Evolutionary conservation across 1,140 invertebrate species (phyloP), one percentile per base, ranked within the genome.

Genomic region (Sinonovacula constricta): DNA sequence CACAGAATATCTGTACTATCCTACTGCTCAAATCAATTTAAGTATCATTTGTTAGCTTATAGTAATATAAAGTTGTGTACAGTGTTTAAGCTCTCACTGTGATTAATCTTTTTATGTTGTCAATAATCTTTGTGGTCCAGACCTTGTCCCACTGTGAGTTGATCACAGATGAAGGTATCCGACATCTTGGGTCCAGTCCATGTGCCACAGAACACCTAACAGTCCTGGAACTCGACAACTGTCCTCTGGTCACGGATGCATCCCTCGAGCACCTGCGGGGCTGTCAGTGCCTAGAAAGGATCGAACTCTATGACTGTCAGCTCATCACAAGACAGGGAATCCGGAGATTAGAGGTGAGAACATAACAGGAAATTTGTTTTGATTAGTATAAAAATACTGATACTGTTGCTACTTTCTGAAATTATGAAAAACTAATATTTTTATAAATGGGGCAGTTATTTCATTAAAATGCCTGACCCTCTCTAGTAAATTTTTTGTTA

Each of bases 291-390:
- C 93, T 99, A 77, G 96, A 98, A 91, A 93, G 98, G 60, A 97
- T 99, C 86, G 98, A 99, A 91, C 93, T 99, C 54, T 99, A 99
- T 90, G 98, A 99, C 93, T 99, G 98, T 93, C 98, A 99, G 93
- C 94, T 98, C 72, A 99, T 99, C 83, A 98, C 97, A 15, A 94
- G 97, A 91, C 95, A 96, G 88, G 98, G 97, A 82, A 99, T 99
- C 91, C 94, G 97, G 87, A 95, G 97, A 93, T 94, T 99, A 80
- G 94, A 97, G 93, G 98, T 98, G 92, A 86, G 82, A n/a, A n/a
- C n/a, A n/a, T 83, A 15, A 18, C 7, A 36, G 18, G 10, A n/a
- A n/a, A n/a, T n/a, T n/a, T n/a, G n/a, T n/a, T n/a, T n/a, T n/a
- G n/a, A n/a, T n/a, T n/a, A n/a, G n/a, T n/a, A n/a, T n/a, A n/a